Conservation (phyloP, 2,888 invertebrate genomes). For the Odontothrips loti region DNA sequence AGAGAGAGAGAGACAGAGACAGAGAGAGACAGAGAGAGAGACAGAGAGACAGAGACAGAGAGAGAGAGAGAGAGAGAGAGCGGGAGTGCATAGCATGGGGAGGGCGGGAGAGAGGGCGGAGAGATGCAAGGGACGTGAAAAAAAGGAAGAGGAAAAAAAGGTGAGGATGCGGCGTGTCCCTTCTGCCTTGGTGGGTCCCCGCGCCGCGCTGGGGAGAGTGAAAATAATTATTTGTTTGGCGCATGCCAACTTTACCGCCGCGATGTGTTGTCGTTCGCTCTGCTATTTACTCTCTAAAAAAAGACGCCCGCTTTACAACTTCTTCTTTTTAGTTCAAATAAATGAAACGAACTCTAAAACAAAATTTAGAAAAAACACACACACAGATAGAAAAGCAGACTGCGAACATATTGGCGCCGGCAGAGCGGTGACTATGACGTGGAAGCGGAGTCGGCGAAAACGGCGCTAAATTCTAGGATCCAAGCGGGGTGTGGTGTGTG, state of each 20-base stretch:
- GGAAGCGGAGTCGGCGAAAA: too few species aligned
- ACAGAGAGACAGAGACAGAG: constrained; percentile 1
- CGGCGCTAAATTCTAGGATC: too few species aligned
- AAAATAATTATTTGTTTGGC: neutral
- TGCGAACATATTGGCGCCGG: too few species aligned
- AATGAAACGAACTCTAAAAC: too few species aligned
- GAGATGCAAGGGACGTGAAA: neutral
- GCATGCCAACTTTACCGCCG: neutral
- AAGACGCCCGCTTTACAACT: too few species aligned
- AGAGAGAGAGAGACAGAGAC: neutral
- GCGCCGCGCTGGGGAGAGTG: neutral
- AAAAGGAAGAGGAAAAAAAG: neutral
- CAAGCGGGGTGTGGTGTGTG: too few species aligned
- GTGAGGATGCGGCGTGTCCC: too few species aligned
- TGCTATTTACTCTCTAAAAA: neutral
- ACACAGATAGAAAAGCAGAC: too few species aligned
- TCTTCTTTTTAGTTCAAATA: too few species aligned
- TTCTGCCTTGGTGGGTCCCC: neutral
- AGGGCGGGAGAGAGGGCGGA: neutral
- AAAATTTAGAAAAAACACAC: too few species aligned
- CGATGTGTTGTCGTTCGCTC: neutral
- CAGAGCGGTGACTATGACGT: too few species aligned
- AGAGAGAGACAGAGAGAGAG: neutral
- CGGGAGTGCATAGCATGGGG: neutral
- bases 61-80: neutral